Conservation (phyloP, 2,888 invertebrate genomes). For the Patella ulyssiponensis region DNA sequence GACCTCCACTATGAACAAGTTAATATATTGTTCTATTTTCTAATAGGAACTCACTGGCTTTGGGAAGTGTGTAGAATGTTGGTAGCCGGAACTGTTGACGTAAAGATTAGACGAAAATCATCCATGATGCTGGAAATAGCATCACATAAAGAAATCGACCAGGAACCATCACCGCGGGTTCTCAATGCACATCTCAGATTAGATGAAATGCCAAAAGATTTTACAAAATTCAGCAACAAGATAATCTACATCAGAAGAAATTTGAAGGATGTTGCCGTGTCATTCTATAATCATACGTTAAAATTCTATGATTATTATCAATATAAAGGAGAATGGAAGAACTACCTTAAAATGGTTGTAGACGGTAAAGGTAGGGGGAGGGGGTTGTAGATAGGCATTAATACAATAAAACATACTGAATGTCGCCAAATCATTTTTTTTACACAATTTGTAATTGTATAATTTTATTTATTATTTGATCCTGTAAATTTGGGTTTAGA, state of each 20-base stretch:
- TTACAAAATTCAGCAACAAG: slow-evolving; percentile 28
- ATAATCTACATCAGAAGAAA: slow-evolving; percentile 34
- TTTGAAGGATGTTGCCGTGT: slow-evolving; percentile 39
- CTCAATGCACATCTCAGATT: slow-evolving; percentile 33
- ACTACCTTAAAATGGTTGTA: slow-evolving; percentile 30
- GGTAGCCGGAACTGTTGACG: slow-evolving; percentile 14
- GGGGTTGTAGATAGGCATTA: too few species aligned
- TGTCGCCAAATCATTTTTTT: too few species aligned
- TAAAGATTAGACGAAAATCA: slow-evolving; percentile 26
- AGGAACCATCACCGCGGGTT: slow-evolving; percentile 28
- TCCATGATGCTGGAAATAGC: slow-evolving; percentile 33
- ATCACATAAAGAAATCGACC: slow-evolving; percentile 10
- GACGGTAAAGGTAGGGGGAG: slow-evolving; percentile 30
- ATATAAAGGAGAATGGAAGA: slow-evolving; percentile 35
- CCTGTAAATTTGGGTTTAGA: too few species aligned
- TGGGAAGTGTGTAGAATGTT: slow-evolving; percentile 35
- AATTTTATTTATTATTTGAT: too few species aligned
- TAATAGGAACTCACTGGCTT: slow-evolving; percentile 36
- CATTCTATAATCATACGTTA: slow-evolving; percentile 33
- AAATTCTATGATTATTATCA: slow-evolving; percentile 26
- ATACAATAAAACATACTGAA: too few species aligned
- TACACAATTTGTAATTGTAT: too few species aligned
- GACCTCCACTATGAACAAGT: too few species aligned
- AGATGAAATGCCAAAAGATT: slow-evolving; percentile 15
- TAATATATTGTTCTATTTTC: not conserved